Conservation (phyloP, 2,797 vertebrate genomes). For the Paramormyrops hopkinsi region DNA sequence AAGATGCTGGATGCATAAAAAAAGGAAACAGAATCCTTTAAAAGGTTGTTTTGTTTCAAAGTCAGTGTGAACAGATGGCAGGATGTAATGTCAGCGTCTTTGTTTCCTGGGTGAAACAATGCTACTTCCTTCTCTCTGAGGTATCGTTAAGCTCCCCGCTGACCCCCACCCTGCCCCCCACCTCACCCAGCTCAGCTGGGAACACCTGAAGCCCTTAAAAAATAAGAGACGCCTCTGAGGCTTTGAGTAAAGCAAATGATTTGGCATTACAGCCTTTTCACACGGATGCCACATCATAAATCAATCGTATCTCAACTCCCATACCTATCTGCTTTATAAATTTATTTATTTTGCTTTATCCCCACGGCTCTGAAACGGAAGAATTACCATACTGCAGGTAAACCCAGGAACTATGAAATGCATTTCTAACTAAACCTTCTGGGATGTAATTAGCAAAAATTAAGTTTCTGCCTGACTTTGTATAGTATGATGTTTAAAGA, state of each 20-base stretch:
- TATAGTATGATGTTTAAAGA: conserved; percentile 70
- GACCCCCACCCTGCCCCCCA: not conserved
- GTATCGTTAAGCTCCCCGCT: not conserved
- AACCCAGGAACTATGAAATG: conserved; percentile 70
- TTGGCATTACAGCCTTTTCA: conserved; percentile 40
- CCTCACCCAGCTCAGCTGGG: too few relatives aligned
- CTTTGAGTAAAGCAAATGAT: conserved; percentile 19
- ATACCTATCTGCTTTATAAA: not conserved
- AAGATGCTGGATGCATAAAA: not conserved
- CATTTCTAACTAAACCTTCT: conserved; percentile 67
- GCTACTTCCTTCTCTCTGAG: not conserved
- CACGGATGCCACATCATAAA: conserved; percentile 25
- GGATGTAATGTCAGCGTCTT: conserved; percentile 37
- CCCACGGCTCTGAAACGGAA: conserved; percentile 21
- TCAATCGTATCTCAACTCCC: not conserved
- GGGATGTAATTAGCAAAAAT: conserved; percentile 77
- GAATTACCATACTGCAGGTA: conserved; percentile 72
- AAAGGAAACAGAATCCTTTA: conserved; percentile 29
- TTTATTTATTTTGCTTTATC: not conserved
- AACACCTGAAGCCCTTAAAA: conserved; percentile 37
- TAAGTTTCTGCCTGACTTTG: conserved; percentile 76
- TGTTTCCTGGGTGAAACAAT: conserved; percentile 34
- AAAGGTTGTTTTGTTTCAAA: conserved; percentile 45
- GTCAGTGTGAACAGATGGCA: conserved; percentile 47
- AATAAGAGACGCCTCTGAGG: conserved; percentile 22